Conservation (phyloP, 2,888 invertebrate genomes). For the Oscheius sp. region DNA sequence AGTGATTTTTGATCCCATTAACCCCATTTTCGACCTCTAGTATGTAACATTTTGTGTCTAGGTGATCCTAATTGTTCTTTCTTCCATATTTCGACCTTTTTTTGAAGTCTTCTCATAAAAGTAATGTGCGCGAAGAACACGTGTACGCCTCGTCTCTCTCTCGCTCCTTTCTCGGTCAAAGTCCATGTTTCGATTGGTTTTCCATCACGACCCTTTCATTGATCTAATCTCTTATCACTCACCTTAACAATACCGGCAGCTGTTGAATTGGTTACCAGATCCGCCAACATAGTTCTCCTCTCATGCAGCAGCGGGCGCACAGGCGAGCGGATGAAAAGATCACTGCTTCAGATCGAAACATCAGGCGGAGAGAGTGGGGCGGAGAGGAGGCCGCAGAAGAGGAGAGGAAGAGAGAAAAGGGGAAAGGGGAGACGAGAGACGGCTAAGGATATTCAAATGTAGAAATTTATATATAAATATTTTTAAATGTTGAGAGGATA, state of each 20-base stretch:
- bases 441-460: too few relatives aligned
- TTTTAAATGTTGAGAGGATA: too few relatives aligned
- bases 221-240: not conserved
- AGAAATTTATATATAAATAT: too few relatives aligned
- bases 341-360: conserved; percentile 32
- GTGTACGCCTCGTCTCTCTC: not conserved
- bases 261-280: not conserved
- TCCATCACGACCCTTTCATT: not conserved
- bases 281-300: not conserved
- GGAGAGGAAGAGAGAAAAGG: not conserved
- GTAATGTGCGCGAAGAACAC: not conserved
- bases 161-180: not conserved
- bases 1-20: too few relatives aligned
- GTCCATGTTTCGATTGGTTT: not conserved
- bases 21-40: too few relatives aligned
- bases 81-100: too few relatives aligned
- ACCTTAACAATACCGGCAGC: not conserved
- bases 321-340: conserved; percentile 32
- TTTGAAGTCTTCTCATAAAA: not conserved
- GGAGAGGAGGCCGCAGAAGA: conserved; percentile 6
- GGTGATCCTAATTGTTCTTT: too few relatives aligned
- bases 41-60: too few relatives aligned
- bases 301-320: too few relatives aligned
- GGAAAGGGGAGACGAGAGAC: not conserved
- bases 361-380: conserved; percentile 22